Conservation (phyloP, 1,140 invertebrate genomes). For the Tetramorium parvispinum region DNA sequence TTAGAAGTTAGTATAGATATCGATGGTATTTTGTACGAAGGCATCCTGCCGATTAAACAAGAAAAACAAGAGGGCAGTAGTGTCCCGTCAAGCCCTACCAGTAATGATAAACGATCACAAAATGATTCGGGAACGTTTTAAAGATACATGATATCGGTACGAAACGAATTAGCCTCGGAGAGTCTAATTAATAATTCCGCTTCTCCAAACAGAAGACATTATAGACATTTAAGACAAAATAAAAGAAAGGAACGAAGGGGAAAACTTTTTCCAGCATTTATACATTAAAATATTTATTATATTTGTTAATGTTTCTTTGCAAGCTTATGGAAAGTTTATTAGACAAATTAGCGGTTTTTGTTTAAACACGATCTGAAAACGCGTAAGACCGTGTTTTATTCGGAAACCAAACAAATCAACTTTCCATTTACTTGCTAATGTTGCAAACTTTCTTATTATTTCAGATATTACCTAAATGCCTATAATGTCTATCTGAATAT, state of each 20-base stretch:
- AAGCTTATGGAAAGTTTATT: neutral
- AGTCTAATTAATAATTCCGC: slow-evolving; percentile 25
- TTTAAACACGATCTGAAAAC: neutral
- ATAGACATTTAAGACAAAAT: neutral
- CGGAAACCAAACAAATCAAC: neutral
- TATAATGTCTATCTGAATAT: neutral
- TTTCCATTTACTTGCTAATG: neutral
- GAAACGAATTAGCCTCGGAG: neutral
- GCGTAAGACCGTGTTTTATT: neutral
- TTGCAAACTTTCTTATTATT: neutral
- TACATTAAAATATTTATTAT: neutral
- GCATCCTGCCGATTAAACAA: slow-evolving; percentile 92
- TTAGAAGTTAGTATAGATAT: slow-evolving; percentile 98
- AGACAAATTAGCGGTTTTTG: neutral
- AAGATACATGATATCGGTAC: neutral
- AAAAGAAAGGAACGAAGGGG: neutral
- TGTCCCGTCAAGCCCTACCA: slow-evolving; percentile 66
- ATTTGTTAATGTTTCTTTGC: neutral
- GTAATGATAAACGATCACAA: slow-evolving; percentile 78
- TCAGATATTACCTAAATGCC: neutral
- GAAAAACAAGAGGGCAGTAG: slow-evolving; percentile 66
- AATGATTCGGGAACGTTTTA: slow-evolving; percentile 84
- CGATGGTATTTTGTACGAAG: slow-evolving; percentile 96
- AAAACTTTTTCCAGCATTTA: neutral
- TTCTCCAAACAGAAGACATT: neutral